Conservation (phyloP, 2,113 vertebrate species). For the Microcebus jonahi region DNA sequence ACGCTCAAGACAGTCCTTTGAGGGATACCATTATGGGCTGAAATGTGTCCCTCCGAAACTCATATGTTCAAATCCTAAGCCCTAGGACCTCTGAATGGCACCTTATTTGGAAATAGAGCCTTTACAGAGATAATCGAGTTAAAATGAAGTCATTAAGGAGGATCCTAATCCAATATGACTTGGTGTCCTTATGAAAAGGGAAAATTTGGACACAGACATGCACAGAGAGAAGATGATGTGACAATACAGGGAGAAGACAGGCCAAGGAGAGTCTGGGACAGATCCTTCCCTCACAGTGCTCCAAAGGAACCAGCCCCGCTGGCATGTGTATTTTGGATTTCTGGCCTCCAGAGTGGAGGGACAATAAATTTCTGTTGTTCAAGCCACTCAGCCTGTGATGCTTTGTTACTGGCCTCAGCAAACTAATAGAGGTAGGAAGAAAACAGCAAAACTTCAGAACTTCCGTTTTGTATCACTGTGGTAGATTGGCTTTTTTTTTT, state of each 20-base stretch:
- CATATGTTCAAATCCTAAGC: neutral
- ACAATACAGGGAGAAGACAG: neutral
- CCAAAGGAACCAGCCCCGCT: neutral
- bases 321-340: neutral
- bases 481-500: neutral
- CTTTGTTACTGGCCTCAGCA: neutral
- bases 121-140: constrained; percentile 7
- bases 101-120: neutral
- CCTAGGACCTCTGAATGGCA: neutral
- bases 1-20: neutral
- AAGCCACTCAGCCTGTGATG: neutral
- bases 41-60: neutral
- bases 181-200: neutral
- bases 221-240: neutral
- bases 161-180: neutral
- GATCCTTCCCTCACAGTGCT: neutral
- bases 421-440: constrained; percentile 1
- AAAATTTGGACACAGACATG: neutral
- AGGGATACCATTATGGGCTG: neutral
- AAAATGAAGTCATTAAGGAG: neutral
- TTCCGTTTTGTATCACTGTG: neutral
- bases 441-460: neutral
- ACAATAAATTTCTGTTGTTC: neutral
- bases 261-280: neutral
- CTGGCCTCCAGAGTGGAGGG: neutral